Evolutionary conservation across 2,888 invertebrate species (phyloP).

Genomic region (Drosophila demipolita): DNA sequence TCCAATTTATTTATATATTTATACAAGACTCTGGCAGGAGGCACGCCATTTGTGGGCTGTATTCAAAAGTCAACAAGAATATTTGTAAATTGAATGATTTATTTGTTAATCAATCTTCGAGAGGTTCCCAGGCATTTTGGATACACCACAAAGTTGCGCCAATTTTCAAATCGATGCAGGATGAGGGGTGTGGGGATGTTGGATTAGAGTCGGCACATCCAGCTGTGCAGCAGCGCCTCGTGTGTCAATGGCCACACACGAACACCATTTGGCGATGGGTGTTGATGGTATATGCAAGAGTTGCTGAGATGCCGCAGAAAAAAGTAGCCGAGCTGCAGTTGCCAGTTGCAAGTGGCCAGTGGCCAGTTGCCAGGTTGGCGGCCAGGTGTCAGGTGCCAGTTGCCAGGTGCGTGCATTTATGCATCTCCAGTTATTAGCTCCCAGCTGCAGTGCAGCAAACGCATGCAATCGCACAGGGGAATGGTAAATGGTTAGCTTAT

Average conservation of each 20-base stretch:
- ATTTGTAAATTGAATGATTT: neutral
- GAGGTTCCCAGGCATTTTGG: constrained; percentile 33
- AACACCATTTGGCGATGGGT: constrained; percentile 74
- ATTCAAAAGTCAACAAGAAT: neutral
- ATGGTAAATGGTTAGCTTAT: constrained; percentile 58
- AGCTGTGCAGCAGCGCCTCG: constrained; percentile 77
- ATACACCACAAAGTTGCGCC: neutral
- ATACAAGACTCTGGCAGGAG: neutral
- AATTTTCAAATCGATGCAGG: neutral
- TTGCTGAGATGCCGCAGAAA: constrained; percentile 17
- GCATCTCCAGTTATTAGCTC: constrained; percentile 48
- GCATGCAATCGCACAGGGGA: constrained; percentile 21
- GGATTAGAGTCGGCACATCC: constrained; percentile 33
- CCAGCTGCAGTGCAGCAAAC: constrained; percentile 44
- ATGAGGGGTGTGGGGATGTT: neutral
- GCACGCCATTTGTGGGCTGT: neutral
- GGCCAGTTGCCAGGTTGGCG: constrained; percentile 25
- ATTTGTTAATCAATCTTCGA: constrained; percentile 21
- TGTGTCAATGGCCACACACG: constrained; percentile 81
- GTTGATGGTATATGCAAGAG: constrained; percentile 67
- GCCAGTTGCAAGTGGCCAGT: constrained; percentile 42
- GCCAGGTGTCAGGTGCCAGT: constrained; percentile 50
- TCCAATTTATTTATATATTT: neutral
- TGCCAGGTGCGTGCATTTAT: constrained; percentile 59
- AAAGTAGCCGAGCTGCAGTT: constrained; percentile 16